Base-by-base conservation (phyloP, 2,113 vertebrate species). In the Macquaria australasica region DNA sequence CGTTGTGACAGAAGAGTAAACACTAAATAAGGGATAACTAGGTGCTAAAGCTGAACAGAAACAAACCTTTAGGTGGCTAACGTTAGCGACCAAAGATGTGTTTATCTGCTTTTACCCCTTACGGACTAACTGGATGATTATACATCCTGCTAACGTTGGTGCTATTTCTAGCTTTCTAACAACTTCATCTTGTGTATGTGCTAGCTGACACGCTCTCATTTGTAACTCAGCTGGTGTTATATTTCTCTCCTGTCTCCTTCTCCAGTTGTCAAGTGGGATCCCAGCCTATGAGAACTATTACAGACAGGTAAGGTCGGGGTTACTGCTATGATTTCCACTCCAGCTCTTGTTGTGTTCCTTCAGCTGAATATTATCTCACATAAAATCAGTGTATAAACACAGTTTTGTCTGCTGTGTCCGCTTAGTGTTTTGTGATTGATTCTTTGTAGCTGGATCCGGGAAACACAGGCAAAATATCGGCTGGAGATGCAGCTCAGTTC, bases 401-500 rank as follows among this genome's bases (percentile, higher is more conserved):
- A 53, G 8, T 7, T 15, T 9, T 51, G 34, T 55, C 8, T 59
- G 31, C n/a, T 59, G 9, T 67, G 6, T 23, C 5, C 37, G 50
- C 8, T 39, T 4, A 8, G 5, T 43, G 21, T 28, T 56, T 39
- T 77, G 2, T 37, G 21, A 5, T 21, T 43, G 7, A n/a, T 66
- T 88, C 48, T 69, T 71, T 67, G 39, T 85, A 99, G 98, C 97
- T 99, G 43, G 98, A 99, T 91, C 98, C 97, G 12, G 76, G 95
- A 5, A 96, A 97, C 75, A 97, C 96, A 0, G 98, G 98, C 11
- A 97, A 94, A 92, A 94, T 99, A 51, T 97, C 97, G 39, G 97
- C 98, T 21, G 95, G 89, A 1, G 98, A 99, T 92, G 98, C 98
- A 5, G 98, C 98, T 0, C 96, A 98, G 68, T 99, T 99, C 81